phyloP scores from a whole-genome alignment of 2,888 invertebrate species.

The Pantelozetes paolii region DNA sequence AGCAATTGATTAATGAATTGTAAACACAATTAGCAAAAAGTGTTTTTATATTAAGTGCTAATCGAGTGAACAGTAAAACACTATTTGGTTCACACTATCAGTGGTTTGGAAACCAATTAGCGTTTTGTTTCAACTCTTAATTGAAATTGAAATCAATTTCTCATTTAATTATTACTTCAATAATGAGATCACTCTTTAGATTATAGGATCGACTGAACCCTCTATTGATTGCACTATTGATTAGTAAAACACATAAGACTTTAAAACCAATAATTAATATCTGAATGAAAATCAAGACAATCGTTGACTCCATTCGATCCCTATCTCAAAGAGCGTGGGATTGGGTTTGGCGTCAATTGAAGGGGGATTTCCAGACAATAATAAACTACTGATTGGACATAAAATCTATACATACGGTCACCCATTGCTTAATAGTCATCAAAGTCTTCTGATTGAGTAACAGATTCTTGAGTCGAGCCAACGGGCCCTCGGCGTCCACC shows the following conservation, averaged over 20 bases:
- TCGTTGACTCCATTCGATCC: too few relatives aligned
- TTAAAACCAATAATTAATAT: neutral
- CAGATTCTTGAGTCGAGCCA: slow-evolving; percentile 91
- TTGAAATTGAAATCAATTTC: neutral
- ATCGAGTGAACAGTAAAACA: neutral
- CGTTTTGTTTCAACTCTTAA: neutral
- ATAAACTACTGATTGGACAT: neutral
- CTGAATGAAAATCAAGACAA: too few relatives aligned
- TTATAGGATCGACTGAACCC: too few relatives aligned
- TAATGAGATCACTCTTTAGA: too few relatives aligned
- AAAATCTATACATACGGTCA: slow-evolving; percentile 62
- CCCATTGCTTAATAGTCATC: slow-evolving; percentile 82
- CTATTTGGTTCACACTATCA: neutral
- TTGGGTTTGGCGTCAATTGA: too few relatives aligned
- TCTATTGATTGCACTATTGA: too few relatives aligned
- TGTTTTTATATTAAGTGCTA: too few relatives aligned
- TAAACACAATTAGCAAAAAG: neutral
- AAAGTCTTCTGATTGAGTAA: slow-evolving; percentile 86
- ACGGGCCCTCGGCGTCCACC: slow-evolving; percentile 96
- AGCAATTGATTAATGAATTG: neutral
- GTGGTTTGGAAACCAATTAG: neutral
- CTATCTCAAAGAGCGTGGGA: too few relatives aligned
- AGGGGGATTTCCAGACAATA: too few relatives aligned
- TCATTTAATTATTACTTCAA: neutral
- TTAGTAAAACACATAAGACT: too few relatives aligned